These are phyloP conservation scores for Cotesia chilonis DNA, from an alignment of 1,140 invertebrate species.

Conservation along the genomic window DNA sequence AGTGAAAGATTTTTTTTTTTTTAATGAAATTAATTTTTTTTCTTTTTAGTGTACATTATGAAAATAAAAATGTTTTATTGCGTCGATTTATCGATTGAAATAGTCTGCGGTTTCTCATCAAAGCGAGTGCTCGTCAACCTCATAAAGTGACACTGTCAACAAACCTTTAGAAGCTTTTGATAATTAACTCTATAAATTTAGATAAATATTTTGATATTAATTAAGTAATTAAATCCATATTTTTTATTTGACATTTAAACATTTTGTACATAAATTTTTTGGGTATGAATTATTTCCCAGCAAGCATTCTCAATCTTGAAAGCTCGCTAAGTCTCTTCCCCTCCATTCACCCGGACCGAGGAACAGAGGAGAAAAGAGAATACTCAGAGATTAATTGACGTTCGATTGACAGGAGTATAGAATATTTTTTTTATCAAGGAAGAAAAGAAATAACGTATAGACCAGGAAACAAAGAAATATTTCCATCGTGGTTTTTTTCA, in stretches of 20 bases:
- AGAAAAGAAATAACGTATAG: constrained; percentile 8
- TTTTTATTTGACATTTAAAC: neutral
- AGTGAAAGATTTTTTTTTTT: no score
- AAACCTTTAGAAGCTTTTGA: neutral
- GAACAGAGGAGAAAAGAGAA: neutral
- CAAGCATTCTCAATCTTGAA: no score
- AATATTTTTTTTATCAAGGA: constrained; percentile 5
- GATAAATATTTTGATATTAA: no score
- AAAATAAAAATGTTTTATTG: neutral
- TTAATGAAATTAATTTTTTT: no score
- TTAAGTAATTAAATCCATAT: neutral
- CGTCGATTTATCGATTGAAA: constrained; percentile 3
- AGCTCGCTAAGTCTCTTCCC: neutral
- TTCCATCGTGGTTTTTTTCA: constrained; percentile 15
- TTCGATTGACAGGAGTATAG: constrained; percentile 9
- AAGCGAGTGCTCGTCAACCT: constrained; percentile 11
- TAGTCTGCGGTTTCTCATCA: constrained; percentile 16
- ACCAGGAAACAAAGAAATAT: neutral
- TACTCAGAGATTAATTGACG: constrained; percentile 6
- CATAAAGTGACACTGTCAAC: constrained; percentile 4
- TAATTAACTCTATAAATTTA: constrained; percentile 1
- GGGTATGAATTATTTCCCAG: no score
- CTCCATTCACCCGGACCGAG: neutral
- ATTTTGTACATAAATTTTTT: no score
- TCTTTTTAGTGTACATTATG: no score